These are phyloP conservation scores for Yponomeuta plumbellus DNA, from an alignment of 2,888 invertebrate genomes.

Conservation along the genomic window DNA sequence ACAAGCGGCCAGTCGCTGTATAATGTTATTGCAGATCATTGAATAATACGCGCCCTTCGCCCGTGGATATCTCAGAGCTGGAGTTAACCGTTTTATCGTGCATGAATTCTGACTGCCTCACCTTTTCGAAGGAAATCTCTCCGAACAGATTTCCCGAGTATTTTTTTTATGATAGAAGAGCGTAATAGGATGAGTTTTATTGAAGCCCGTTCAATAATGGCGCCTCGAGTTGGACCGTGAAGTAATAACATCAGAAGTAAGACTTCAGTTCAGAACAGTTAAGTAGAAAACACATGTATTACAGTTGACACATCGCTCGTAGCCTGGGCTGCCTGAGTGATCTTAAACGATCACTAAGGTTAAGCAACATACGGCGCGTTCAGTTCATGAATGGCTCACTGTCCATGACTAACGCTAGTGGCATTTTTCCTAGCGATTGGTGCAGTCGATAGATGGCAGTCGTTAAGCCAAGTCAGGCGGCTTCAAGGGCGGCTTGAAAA, in stretches of 20 bases:
- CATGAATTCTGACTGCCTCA: background rate
- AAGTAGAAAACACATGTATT: too few species aligned
- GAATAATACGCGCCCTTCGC: background rate
- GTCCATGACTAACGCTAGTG: too few species aligned
- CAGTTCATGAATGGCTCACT: too few species aligned
- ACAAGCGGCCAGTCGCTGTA: background rate
- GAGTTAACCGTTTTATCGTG: background rate
- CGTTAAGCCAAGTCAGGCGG: too few species aligned
- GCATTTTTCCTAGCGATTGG: too few species aligned
- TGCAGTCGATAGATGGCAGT: too few species aligned
- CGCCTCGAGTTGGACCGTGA: background rate
- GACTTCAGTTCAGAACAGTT: too few species aligned
- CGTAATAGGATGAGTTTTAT: constrained; percentile 3
- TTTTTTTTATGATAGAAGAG: background rate
- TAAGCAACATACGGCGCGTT: too few species aligned
- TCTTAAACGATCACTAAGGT: too few species aligned
- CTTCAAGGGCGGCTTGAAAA: too few species aligned
- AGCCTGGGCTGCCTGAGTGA: too few species aligned
- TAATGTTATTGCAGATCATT: background rate
- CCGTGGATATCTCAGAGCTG: background rate
- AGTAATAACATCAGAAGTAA: background rate
- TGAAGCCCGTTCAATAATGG: background rate
- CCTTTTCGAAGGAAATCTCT: background rate
- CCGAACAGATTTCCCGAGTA: background rate
- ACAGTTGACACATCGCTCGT: too few species aligned